Evolutionary conservation across 2,797 vertebrate genomes (phyloP), one percentile per base, ranked within the genome.

Genomic region (Okamejei kenojei): DNA sequence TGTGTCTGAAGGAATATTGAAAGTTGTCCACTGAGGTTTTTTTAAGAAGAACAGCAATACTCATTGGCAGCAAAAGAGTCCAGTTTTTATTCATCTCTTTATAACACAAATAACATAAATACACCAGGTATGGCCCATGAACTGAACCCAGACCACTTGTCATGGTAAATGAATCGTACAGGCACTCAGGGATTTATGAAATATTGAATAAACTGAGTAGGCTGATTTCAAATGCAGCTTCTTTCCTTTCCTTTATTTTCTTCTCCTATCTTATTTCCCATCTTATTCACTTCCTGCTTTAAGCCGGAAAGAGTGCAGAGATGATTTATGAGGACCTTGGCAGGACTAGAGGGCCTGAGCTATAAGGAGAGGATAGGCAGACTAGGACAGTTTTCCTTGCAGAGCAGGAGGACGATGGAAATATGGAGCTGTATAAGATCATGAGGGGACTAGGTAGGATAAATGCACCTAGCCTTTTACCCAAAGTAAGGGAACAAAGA

Each of bases 81-180:
- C 84, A 88, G 65, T 88, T 68, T 88, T 88, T n/a, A 68, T n/a
- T 68, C 68, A 88, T 88, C 84, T 88, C 84, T 88, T 88, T 45
- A 45, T 45, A 38, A 32, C 84, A 88, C 13, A 65, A 63, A 65
- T 88, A 88, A 65, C 84, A 88, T 29, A 65, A 63, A 68, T 32
- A 15, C 61, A 68, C 58, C 32, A 88, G 61, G 68, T 65, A 88
- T 65, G 63, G 84, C 15, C n/a, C 68, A 35, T 35, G 84, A 17
- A 11, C n/a, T 10, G 61, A 68, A 68, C 68, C 84, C 63, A 88
- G 84, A 19, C 63, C 8, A 17, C 63, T 68, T 32, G 13, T 7
- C 61, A 35, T 65, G 32, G n/a, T 88, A 63, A 88, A 35, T 88
- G 17, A 63, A 1, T 32, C n/a, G 68, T 68, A 65, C 65, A 68